Base-by-base conservation (phyloP, 2,888 invertebrate genomes). In the Apamea sordens region DNA sequence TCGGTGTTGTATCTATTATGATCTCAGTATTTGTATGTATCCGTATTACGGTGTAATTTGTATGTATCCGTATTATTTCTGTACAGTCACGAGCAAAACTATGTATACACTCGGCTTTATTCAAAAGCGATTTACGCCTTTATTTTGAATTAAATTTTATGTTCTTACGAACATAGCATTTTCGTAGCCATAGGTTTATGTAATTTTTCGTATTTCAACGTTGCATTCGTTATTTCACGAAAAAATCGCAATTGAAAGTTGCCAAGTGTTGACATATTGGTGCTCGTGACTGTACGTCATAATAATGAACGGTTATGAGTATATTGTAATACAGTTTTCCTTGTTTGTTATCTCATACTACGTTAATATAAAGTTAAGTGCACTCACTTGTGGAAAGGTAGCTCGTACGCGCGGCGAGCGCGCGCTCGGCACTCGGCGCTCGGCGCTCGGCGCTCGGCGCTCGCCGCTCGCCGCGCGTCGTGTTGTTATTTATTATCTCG, bases 1-100 rank as follows among this genome's bases (percentile, higher is more conserved):
- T 93, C 92, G 87, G 92, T 89, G 79, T 88, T 88, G 85, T 89
- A 83, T 86, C 82, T 90, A 86, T 86, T 89, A 91, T 93, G 94
- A 94, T 94, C 94, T 94, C 93, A 94, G 89, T 88, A 88, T 90
- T 89, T 85, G 73, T 89, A 86, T 91, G 85, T 80, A 73, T 84
- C 79, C 86, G 82, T 87, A 81, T 83, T 86, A 81, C 80, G 80
- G 83, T 81, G 75, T 84, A 77, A 84, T 80, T 56, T 79, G 80
- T 77, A 79, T 84, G 76, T 88, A n/a, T n/a, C n/a, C n/a, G n/a
- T n/a, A n/a, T n/a, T n/a, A n/a, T n/a, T n/a, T n/a, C n/a, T n/a
- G n/a, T n/a, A n/a, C n/a, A n/a, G n/a, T n/a, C n/a, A n/a, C n/a
- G n/a, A n/a, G n/a, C n/a, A n/a, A n/a, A n/a, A n/a, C n/a, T n/a